Evolutionary conservation across 2,113 vertebrate species (phyloP).

Genomic region (Hemiprocne comata): DNA sequence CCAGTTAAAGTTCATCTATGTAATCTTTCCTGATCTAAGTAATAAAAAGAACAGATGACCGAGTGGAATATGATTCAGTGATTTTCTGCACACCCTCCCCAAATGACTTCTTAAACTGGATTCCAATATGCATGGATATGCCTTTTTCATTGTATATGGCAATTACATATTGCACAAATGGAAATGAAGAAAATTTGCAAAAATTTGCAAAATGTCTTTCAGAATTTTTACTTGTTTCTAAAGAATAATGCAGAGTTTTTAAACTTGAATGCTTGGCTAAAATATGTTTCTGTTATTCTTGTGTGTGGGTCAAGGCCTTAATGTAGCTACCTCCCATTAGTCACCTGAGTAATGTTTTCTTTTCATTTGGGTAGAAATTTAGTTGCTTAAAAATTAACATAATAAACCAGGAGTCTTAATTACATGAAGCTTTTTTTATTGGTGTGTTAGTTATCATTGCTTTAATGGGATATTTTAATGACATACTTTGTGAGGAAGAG

Average conservation of each 20-base stretch:
- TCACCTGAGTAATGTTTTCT: neutral
- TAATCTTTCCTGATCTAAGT: neutral
- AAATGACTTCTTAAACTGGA: fast-evolving
- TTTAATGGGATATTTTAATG: neutral
- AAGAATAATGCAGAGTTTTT: neutral
- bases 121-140: neutral
- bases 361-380: neutral
- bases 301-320: neutral
- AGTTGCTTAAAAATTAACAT: neutral
- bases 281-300: neutral
- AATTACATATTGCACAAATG: neutral
- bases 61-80: neutral
- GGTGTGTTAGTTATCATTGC: neutral
- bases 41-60: neutral
- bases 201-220: neutral
- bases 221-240: neutral
- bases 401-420: neutral
- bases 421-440: neutral
- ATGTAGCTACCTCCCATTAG: neutral
- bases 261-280: neutral
- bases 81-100: neutral
- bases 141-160: neutral
- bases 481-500: neutral
- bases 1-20: neutral
- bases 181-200: neutral